phyloP scores from a whole-genome alignment of 2,888 invertebrate species.

The Mimumesa dahlbomi region DNA sequence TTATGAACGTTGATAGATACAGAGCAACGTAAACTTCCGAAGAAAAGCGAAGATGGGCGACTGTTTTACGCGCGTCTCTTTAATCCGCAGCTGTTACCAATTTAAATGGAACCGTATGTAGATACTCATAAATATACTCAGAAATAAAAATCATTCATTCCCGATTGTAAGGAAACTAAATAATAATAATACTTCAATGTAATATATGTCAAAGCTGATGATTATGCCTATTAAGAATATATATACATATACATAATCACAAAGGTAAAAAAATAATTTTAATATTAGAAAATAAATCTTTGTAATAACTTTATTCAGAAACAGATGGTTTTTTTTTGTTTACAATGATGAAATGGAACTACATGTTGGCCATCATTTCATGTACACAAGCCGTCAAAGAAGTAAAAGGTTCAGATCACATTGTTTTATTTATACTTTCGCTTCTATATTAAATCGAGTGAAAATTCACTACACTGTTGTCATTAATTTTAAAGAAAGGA shows the following conservation, averaged over 20 bases:
- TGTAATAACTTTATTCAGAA: slow-evolving; percentile 35
- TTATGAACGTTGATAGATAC: slow-evolving; percentile 31
- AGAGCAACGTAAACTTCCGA: slow-evolving; percentile 32
- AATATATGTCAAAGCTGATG: no score
- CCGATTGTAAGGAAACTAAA: no score
- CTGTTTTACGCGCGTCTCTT: slow-evolving; percentile 11
- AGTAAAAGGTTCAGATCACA: slow-evolving; percentile 9
- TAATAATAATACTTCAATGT: no score
- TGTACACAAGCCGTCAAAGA: slow-evolving; percentile 9
- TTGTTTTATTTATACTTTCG: background rate
- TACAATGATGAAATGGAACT: slow-evolving; percentile 29
- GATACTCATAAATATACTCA: no score
- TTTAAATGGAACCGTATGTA: no score
- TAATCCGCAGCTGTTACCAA: background rate
- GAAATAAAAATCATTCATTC: no score
- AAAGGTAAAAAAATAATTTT: no score
- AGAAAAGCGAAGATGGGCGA: slow-evolving; percentile 25
- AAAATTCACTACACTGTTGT: background rate
- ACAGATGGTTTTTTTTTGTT: slow-evolving; percentile 17
- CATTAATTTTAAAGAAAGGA: slow-evolving; percentile 4
- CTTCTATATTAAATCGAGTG: background rate
- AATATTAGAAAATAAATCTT: no score
- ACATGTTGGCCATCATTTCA: slow-evolving; percentile 27
- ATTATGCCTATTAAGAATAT: no score
- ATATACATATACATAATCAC: no score